phyloP scores from a whole-genome alignment of 2,888 invertebrate genomes.

The Cynaeus angustus region DNA sequence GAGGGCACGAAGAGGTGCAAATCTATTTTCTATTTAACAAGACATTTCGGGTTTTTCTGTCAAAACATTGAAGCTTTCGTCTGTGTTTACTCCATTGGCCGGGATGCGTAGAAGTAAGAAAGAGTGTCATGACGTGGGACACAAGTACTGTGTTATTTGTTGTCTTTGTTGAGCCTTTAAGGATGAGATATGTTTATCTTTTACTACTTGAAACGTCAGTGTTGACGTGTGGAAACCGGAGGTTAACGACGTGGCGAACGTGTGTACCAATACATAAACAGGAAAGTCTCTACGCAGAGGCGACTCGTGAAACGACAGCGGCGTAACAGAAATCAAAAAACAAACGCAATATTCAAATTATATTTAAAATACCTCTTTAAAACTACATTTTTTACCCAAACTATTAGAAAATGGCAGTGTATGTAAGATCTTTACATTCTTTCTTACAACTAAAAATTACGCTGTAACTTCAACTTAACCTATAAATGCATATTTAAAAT shows the following conservation, averaged over 20 bases:
- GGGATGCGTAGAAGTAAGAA: neutral
- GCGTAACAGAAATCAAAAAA: no score
- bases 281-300: no score
- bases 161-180: neutral
- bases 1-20: conserved; percentile 4
- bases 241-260: neutral
- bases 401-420: conserved; percentile 45
- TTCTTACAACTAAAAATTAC: conserved; percentile 45
- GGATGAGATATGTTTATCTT: neutral
- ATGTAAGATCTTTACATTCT: conserved; percentile 45
- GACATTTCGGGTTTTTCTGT: neutral
- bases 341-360: no score
- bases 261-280: neutral
- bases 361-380: neutral
- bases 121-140: neutral
- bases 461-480: conserved; percentile 54
- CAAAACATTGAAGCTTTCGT: neutral
- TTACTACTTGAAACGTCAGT: neutral
- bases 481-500: conserved; percentile 32
- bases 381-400: neutral
- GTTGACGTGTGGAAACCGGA: no score
- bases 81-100: neutral
- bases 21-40: conserved; percentile 4
- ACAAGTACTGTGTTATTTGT: neutral
- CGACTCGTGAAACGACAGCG: no score